Conservation (phyloP, 2,797 vertebrate species). For the Agapornis canus region DNA sequence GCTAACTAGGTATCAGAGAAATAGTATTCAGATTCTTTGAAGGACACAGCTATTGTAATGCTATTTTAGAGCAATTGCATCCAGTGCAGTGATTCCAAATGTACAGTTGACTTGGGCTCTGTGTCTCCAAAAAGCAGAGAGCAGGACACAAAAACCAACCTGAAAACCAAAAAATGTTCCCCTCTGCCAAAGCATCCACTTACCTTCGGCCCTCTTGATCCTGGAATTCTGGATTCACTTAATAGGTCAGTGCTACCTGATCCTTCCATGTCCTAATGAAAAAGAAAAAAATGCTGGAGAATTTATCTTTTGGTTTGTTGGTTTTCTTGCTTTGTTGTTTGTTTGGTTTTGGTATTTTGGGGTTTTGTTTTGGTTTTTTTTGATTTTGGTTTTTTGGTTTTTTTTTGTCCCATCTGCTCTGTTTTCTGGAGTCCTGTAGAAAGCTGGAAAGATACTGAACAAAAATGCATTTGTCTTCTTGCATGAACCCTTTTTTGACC, state of each 20-base stretch:
- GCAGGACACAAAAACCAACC: not conserved
- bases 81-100: not conserved
- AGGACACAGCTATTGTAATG: not conserved
- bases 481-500: not conserved
- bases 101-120: not conserved
- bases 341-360: too few relatives aligned
- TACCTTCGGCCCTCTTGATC: slow-evolving; percentile 79
- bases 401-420: not conserved
- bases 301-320: not conserved
- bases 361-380: not conserved
- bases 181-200: not conserved
- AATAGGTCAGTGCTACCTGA: slow-evolving; percentile 75
- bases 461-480: not conserved
- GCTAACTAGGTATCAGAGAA: not conserved
- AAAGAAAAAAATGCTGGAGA: slow-evolving; percentile 22
- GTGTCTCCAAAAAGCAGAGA: not conserved
- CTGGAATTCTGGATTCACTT: slow-evolving; percentile 30
- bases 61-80: not conserved
- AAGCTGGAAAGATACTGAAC: not conserved
- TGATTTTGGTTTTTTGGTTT: too few relatives aligned
- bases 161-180: not conserved
- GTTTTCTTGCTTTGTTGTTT: not conserved
- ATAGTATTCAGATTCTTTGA: not conserved
- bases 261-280: slow-evolving; percentile 86
- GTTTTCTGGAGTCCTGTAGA: not conserved